Evolutionary conservation across 1,140 invertebrate genomes (phyloP), one percentile per base, ranked within the genome.

Genomic region (Polypedilum pembai): DNA sequence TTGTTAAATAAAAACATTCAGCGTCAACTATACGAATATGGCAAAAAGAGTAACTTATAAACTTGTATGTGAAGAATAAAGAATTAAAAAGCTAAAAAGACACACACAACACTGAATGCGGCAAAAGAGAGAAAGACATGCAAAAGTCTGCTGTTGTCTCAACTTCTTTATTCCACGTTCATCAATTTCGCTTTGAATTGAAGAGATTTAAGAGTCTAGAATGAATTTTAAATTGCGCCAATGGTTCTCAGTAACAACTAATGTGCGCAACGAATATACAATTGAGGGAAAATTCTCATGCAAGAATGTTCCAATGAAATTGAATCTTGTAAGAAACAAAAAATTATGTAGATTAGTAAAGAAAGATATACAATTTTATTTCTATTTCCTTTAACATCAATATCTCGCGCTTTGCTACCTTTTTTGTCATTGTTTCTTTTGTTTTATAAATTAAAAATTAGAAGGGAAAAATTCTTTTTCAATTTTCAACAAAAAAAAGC

Each of bases 281-380:
- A 56, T 56, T 56, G 45, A 56, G 45, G 45, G 45, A 56, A 56
- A 56, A 56, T 56, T 56, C 45, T n/a, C 45, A 56, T 56, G 45
- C 45, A 56, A 56, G 45, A 56, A 56, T 33, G 24, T 33, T 33
- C 24, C 24, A 33, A 33, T 4, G 12, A 56, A 56, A 56, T 15
- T 56, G 45, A 56, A 56, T 56, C 45, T 56, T 56, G n/a, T 56
- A 56, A 15, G 45, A n/a, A 33, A 33, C 24, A 33, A 33, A 33
- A 33, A 33, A 33, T 56, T 56, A 56, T 56, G 45, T 56, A 56
- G 45, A n/a, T n/a, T n/a, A 56, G 45, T 12, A 56, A 3, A 56
- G 12, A 56, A 56, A 56, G 24, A 33, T 33, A 33, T 56, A 56
- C 4, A 45, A 56, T 56, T 56, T 56, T 33, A 33, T 3, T 33